Evolutionary conservation across 2,797 vertebrate genomes (phyloP), one percentile per base, ranked within the genome.

Genomic region (Scarus forsteni): DNA sequence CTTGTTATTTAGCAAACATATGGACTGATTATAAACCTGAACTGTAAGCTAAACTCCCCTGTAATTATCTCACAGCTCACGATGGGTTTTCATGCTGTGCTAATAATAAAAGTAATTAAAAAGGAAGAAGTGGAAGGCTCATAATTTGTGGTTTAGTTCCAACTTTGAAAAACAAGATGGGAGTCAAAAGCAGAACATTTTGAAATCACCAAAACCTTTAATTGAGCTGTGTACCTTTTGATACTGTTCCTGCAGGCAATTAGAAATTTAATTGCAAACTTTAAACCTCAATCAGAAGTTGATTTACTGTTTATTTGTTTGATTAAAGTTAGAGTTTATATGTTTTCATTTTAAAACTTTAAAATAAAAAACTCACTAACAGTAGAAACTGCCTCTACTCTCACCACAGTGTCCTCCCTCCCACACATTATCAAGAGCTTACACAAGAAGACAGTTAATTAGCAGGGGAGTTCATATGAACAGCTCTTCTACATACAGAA

Each of bases 381-480:
- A 60, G 6, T 43, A 51, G 38, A 66, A 54, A 55, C 44, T 18
- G 8, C 42, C 44, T 76, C 43, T 53, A 8, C 52, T 27, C 35
- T 34, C 49, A 60, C 53, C 52, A 70, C 61, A 27, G 45, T 61
- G 15, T 65, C 64, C 52, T 42, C 60, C 64, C 52, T 42, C 60
- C 54, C 60, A 75, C 66, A 51, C 40, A 15, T 52, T 56, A 63
- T 75, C 56, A 59, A 56, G 45, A 66, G 40, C n/a, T 75, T 77
- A 61, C 81, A 81, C 87, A 91, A 92, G 88, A 84, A 94, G 92
- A 92, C 90, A 84, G 77, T 95, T 95, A 94, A 95, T 95, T 95
- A 93, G 87, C 80, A 45, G 58, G 80, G 39, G 66, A 84, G 76
- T 86, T 73, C 80, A 58, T 81, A 85, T 44, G 49, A 60, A 59